These are phyloP conservation scores for Morinoia aosen DNA, from an alignment of 2,888 invertebrate genomes.

Conservation along the genomic window DNA sequence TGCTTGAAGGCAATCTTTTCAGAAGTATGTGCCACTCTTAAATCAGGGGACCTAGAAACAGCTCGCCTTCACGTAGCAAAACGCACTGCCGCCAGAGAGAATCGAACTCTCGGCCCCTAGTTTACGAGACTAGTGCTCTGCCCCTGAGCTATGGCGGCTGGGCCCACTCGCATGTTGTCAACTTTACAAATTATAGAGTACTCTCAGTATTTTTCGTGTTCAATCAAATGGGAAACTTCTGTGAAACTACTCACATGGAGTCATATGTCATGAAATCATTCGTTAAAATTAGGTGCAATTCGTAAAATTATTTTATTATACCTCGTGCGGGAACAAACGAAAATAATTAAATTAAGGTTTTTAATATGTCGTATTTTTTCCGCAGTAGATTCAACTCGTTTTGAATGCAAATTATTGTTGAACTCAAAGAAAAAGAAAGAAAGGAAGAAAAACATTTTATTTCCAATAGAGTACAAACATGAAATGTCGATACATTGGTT, in stretches of 20 bases:
- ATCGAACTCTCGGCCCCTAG: conserved; percentile 53
- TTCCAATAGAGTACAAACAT: too few species aligned
- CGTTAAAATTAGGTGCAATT: background rate
- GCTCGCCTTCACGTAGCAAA: background rate
- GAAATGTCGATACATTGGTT: too few species aligned
- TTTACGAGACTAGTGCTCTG: conserved; percentile 53
- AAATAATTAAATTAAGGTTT: background rate
- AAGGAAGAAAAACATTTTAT: too few species aligned
- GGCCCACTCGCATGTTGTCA: background rate
- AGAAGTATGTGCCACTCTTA: too few species aligned
- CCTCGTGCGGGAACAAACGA: background rate
- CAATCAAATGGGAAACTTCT: background rate
- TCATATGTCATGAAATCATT: background rate
- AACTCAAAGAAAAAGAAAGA: too few species aligned
- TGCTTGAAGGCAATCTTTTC: background rate
- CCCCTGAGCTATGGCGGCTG: conserved; percentile 44
- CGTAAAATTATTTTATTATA: background rate
- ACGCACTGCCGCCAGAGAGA: conserved; percentile 40
- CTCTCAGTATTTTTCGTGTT: background rate
- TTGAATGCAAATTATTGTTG: too few species aligned
- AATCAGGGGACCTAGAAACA: too few species aligned
- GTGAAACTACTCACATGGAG: background rate
- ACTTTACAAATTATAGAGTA: background rate
- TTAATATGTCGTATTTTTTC: background rate
- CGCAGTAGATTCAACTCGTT: too few species aligned